phyloP scores from a whole-genome alignment of 1,140 invertebrate genomes.

The Drosophila sulfurigaster region DNA sequence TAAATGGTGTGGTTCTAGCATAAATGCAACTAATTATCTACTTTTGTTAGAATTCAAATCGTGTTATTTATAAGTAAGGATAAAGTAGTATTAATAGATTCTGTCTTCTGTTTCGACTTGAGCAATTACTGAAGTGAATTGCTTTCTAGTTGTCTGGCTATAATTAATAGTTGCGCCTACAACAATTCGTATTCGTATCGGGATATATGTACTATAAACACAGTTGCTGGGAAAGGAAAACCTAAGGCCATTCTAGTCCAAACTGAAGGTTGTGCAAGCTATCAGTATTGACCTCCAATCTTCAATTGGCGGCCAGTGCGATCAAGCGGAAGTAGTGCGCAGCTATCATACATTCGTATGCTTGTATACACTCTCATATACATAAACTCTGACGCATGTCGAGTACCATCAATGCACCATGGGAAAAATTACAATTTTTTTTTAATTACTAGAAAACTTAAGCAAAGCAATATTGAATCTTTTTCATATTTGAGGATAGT shows the following conservation, averaged over 20 bases:
- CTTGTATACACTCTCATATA: not conserved
- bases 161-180: slow-evolving; percentile 55
- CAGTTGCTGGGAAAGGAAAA: slow-evolving; percentile 12
- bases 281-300: slow-evolving; percentile 25
- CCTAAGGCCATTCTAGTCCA: not conserved
- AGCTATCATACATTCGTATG: not conserved
- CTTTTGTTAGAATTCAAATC: slow-evolving; percentile 1
- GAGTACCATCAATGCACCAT: slow-evolving; percentile 21
- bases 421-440: too few relatives aligned
- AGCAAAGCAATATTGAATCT: too few relatives aligned
- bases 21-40: slow-evolving; percentile 40
- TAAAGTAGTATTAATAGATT: not conserved
- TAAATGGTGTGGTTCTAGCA: slow-evolving; percentile 26
- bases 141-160: slow-evolving; percentile 24
- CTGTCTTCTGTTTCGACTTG: not conserved
- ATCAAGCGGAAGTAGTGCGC: slow-evolving; percentile 60
- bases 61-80: slow-evolving; percentile 5
- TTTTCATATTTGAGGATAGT: too few relatives aligned
- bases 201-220: slow-evolving; percentile 17
- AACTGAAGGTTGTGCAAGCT: slow-evolving; percentile 31
- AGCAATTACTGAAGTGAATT: slow-evolving; percentile 20
- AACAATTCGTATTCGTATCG: slow-evolving; percentile 34
- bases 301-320: slow-evolving; percentile 31
- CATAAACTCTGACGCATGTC: slow-evolving; percentile 3
- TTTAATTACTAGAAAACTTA: too few relatives aligned